Evolutionary conservation across 2,797 vertebrate species (phyloP), one percentile per base, ranked within the genome.

Genomic region (Luscinia luscinia): DNA sequence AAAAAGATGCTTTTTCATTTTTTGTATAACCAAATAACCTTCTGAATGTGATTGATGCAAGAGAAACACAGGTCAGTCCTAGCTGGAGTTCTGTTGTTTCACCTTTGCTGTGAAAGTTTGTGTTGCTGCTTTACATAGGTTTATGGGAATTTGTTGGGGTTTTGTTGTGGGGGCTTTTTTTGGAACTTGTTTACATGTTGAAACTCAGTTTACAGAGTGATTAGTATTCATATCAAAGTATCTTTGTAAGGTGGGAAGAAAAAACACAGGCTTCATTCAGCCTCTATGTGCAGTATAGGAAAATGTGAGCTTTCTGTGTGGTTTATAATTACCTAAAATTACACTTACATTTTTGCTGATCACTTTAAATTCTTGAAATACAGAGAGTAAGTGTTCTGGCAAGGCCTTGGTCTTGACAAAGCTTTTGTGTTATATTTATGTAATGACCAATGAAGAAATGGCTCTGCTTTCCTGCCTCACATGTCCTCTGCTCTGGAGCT

Each of bases 251-350:
- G 43, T 52, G 12, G 1, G 12, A n/a, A 17, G 32, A 40, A 30
- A 54, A 40, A 59, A 23, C 13, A 8, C 57, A 83, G 90, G 34
- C 26, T 84, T 84, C 38, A 19, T 93, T 93, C 73, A 95, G 57
- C 64, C 67, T 40, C 59, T 89, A 11, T 87, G 49, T 91, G 76
- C 27, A 81, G 79, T 68, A 48, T 49, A 80, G 86, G 48, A 90
- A 88, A 95, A 92, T 67, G 38, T 68, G 61, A 88, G 59, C 82
- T 89, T 75, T 94, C 80, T 70, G 12, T 83, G 40, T 94, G 91
- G 85, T 82, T 95, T 84, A 69, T 85, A 93, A 76, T 95, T 85
- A 82, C 40, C 58, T 83, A 77, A 96, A 95, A 95, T 95, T 67
- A 78, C 49, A 83, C 41, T 90, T 85, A 43, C 34, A 46, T 84